Evolutionary conservation across 2,888 invertebrate species (phyloP), one percentile per base, ranked within the genome.

Genomic region (Cataglyphis rosenhaueri): DNA sequence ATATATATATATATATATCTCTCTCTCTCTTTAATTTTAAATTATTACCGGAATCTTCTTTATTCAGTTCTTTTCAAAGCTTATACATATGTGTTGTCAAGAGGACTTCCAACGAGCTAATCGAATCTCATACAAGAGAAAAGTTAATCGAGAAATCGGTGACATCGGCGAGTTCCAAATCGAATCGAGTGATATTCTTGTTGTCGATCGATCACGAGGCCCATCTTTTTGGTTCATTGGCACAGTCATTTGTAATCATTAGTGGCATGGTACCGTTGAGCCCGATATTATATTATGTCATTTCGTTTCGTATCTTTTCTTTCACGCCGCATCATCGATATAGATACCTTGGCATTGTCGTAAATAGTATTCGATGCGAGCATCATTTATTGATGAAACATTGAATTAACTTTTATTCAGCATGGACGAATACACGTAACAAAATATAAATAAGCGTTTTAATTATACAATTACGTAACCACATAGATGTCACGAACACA

Each of bases 191-290:
- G 86, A 88, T 87, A 89, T 90, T 87, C 81, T 86, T 84, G 82
- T 75, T 82, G 86, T 74, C 90, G 86, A 90, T 90, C 89, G 89
- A 90, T 90, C 90, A 88, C 82, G 68, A 70, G 81, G 65, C 84
- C 84, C 82, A 81, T 86, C 85, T 84, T 86, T 90, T 90, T 83
- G 85, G 83, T 87, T 87, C 85, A 84, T 75, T 84, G 82, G 82
- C 70, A 83, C 87, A 84, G 87, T 90, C 92, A 93, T 93, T 92
- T 92, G 91, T 93, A 92, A 92, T 93, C 92, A 92, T 93, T 93
- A 93, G 91, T 89, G 83, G 87, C 89, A 91, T 90, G 87, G 91
- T 92, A 88, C 88, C 88, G 92, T 92, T 92, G 91, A 85, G 88
- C 87, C 84, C 85, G 87, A 88, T 89, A 90, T 91, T 92, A 92